phyloP scores from a whole-genome alignment of 2,797 vertebrate genomes.

The Echiichthys vipera region DNA sequence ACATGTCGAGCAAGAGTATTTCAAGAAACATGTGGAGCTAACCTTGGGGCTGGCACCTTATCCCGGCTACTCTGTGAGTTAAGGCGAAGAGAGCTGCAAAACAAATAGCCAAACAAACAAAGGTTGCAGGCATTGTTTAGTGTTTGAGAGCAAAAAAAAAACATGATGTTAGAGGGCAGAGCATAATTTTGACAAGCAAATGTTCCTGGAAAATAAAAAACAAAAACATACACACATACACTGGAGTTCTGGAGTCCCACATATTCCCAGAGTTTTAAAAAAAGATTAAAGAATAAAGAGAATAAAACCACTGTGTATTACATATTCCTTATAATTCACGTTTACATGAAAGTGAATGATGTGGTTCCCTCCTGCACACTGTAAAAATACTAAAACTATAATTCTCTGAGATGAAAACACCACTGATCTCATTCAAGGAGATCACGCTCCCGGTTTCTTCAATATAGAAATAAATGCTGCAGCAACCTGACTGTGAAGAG shows the following conservation, averaged over 20 bases:
- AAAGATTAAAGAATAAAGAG: constrained; percentile 15
- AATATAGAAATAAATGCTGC: not conserved
- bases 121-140: constrained; percentile 87
- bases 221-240: constrained; percentile 56
- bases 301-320: constrained; percentile 1
- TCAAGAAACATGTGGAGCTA: constrained; percentile 95
- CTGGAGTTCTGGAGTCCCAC: constrained; percentile 71
- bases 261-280: constrained; percentile 40
- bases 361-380: not conserved
- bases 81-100: constrained; percentile 99
- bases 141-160: constrained; percentile 55
- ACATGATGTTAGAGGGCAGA: constrained; percentile 84
- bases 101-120: constrained; percentile 94
- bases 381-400: not conserved
- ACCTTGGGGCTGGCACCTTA: constrained; percentile 99
- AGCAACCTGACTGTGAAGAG: not conserved
- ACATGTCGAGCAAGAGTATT: constrained; percentile 87
- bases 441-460: not conserved
- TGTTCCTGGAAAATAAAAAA: constrained; percentile 84
- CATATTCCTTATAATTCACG: constrained; percentile 1
- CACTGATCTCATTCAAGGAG: constrained; percentile 8
- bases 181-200: constrained; percentile 87
- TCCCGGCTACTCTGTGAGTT: constrained; percentile 97
- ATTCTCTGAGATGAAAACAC: constrained; percentile 20
- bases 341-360: constrained; percentile 5